Percentiles rank a stretch among this genome's conserved stretches.
phyloP scores from a whole-genome alignment of 2,888 invertebrate species.

The Drosophila mettleri region DNA sequence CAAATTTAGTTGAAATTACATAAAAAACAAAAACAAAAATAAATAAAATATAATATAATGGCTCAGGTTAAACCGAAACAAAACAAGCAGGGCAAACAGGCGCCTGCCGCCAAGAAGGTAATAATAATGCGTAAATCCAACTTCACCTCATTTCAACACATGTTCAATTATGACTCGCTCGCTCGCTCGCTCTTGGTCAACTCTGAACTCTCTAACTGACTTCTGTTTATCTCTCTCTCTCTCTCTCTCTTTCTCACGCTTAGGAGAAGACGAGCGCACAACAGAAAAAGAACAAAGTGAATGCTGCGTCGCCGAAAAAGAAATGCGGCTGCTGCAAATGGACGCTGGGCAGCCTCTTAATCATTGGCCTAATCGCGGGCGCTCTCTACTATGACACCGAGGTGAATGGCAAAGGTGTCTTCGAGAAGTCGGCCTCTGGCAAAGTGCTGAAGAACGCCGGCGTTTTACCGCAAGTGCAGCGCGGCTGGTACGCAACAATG shows the following conservation, averaged over 20 bases:
- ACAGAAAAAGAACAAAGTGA: conserved; percentile 82
- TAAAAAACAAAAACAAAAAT: conserved; percentile 22
- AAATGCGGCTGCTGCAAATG: conserved; percentile 87
- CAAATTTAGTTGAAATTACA: conserved; percentile 68
- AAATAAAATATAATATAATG: conserved; percentile 74
- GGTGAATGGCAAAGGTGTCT: conserved; percentile 88
- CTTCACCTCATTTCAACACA: background rate
- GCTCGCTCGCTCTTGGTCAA: background rate
- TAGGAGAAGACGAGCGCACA: conserved; percentile 82
- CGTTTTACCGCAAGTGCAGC: conserved; percentile 88
- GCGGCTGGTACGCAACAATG: conserved; percentile 87
- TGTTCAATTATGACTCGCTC: conserved; percentile 17
- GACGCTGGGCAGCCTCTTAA: conserved; percentile 88
- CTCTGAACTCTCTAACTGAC: background rate
- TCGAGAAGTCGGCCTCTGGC: conserved; percentile 89
- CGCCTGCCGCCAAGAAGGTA: conserved; percentile 83
- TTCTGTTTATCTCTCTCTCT: background rate
- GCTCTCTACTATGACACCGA: conserved; percentile 89
- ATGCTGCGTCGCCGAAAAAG: conserved; percentile 69
- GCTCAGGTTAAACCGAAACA: conserved; percentile 85
- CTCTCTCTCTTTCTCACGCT: conserved; percentile 32
- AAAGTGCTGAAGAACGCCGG: conserved; percentile 89
- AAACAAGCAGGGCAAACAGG: conserved; percentile 84
- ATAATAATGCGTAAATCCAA: background rate
- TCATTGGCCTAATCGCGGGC: conserved; percentile 87